These are phyloP conservation scores for Rhorus exstirpatorius DNA, from an alignment of 2,888 invertebrate species.

Conservation along the genomic window DNA sequence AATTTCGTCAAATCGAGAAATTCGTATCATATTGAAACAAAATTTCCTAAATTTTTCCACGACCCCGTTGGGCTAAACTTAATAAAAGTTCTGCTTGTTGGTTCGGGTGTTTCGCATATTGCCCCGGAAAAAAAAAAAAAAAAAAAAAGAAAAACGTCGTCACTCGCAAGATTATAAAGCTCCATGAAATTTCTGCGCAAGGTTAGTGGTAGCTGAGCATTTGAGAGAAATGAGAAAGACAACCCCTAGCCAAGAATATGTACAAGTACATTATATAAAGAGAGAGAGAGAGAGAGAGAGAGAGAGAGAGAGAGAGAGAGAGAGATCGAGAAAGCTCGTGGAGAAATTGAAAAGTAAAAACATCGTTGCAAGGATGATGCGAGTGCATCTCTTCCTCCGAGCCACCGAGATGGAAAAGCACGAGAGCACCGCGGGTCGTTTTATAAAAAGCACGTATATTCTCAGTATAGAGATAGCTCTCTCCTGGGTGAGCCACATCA, in stretches of 20 bases:
- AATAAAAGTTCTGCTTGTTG: no score
- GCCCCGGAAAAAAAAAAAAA: no score
- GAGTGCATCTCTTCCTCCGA: constrained; percentile 28
- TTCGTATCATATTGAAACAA: no score
- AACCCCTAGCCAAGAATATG: constrained; percentile 5
- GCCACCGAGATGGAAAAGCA: constrained; percentile 31
- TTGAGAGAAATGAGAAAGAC: constrained; percentile 1
- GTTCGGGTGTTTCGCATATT: no score
- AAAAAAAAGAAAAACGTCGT: no score
- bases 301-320: no score
- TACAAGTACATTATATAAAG: background rate
- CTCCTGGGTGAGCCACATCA: constrained; percentile 9
- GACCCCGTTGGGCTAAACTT: no score
- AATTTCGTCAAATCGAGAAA: no score
- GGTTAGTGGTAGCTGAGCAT: background rate
- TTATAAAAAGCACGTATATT: constrained; percentile 50
- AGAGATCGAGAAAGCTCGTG: background rate
- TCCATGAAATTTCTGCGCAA: background rate
- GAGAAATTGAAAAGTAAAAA: constrained; percentile 23
- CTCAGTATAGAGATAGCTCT: no score
- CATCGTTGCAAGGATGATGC: constrained; percentile 11
- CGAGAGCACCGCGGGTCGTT: constrained; percentile 27
- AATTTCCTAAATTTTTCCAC: no score
- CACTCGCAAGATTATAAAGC: no score
- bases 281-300: no score